Evolutionary conservation across 2,113 vertebrate genomes (phyloP).

Genomic region (Engystomops pustulosus): DNA sequence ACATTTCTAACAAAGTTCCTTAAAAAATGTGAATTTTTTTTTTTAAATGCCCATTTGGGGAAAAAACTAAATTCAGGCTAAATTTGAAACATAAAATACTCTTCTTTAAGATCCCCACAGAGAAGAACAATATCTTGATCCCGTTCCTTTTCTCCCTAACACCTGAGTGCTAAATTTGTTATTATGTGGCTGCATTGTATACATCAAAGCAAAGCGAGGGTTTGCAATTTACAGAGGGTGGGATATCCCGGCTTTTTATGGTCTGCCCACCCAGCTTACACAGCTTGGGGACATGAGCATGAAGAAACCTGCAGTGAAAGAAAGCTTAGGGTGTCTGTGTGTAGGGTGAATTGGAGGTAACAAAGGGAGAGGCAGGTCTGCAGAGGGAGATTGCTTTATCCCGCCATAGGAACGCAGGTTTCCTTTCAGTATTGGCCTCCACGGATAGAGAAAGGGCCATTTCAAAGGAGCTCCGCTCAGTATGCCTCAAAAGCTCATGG

Average conservation of each 20-base stretch:
- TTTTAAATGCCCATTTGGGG: too few species aligned
- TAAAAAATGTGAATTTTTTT: neutral
- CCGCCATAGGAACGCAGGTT: neutral
- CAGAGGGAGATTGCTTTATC: constrained; percentile 1
- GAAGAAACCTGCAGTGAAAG: constrained; percentile 47
- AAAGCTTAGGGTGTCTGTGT: constrained; percentile 51
- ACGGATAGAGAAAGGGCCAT: constrained; percentile 6
- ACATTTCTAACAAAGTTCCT: too few species aligned
- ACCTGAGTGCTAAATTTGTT: constrained; percentile 51
- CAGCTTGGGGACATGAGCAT: constrained; percentile 53
- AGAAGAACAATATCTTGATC: constrained; percentile 5
- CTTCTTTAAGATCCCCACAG: neutral
- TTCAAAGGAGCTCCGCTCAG: neutral
- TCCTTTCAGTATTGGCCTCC: constrained; percentile 6
- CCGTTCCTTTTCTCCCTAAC: constrained; percentile 6
- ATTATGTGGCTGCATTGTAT: constrained; percentile 41
- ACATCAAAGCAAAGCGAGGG: constrained; percentile 43
- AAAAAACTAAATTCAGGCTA: too few species aligned
- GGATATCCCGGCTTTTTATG: constrained; percentile 46
- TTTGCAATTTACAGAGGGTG: constrained; percentile 52
- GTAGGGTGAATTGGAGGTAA: constrained; percentile 50
- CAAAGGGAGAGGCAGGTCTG: constrained; percentile 49
- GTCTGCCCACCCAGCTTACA: constrained; percentile 54
- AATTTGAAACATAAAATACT: neutral
- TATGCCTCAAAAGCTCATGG: neutral